Evolutionary conservation across 2,888 invertebrate species (phyloP), one percentile per base, ranked within the genome.

Genomic region (Sthenelais limicola): DNA sequence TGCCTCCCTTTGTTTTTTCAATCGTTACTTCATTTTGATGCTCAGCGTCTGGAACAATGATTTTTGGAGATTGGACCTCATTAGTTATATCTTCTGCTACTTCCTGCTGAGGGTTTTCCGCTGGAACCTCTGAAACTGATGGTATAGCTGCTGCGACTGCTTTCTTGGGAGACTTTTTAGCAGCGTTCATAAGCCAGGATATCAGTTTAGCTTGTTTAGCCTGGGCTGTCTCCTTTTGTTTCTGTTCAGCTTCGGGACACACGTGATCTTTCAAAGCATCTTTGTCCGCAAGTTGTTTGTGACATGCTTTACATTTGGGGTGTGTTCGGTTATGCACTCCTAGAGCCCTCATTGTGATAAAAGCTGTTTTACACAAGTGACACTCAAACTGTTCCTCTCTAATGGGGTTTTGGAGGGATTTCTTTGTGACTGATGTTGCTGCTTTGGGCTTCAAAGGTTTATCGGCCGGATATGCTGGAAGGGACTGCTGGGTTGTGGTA

Each of bases 131-230:
- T n/a, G n/a, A n/a, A n/a, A n/a, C n/a, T n/a, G n/a, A n/a, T n/a
- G n/a, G n/a, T n/a, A n/a, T n/a, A n/a, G n/a, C n/a, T n/a, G n/a
- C n/a, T n/a, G n/a, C n/a, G n/a, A n/a, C n/a, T n/a, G n/a, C n/a
- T n/a, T n/a, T n/a, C n/a, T n/a, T n/a, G n/a, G n/a, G n/a, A n/a
- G n/a, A n/a, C n/a, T 24, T 24, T 26, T 35, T 62, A 24, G 18
- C 62, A 2, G 62, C 15, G 21, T 26, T 62, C 62, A 62, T 62
- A 24, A 62, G 24, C 62, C 62, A 62, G 3, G 62, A 62, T 43
- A 62, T 62, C 1, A 62, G 35, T 21, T 62, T 62, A 12, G 62
- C 35, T 21, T 62, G 62, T 26, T 62, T 62, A 35, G 32, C 35
- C 32, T 38, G 35, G 4, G 38, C 24, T 5, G 38, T 24, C 2